phyloP scores from a whole-genome alignment of 2,888 invertebrate species.

The Polydrusus pterygomalis region DNA sequence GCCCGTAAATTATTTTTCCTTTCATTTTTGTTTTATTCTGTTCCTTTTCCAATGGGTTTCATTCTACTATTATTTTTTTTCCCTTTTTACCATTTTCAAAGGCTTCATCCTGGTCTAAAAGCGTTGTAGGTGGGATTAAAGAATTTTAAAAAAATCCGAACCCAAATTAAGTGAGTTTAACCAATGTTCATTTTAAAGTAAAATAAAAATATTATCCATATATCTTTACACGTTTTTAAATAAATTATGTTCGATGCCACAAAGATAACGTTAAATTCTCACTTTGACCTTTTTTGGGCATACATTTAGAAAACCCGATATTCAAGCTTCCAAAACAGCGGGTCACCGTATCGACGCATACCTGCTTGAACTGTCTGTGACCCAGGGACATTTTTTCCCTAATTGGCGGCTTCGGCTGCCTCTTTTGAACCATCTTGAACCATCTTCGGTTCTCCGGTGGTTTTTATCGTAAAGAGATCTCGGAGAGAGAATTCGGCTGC shows the following conservation, averaged over 20 bases:
- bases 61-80: no score
- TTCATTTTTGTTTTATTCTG: no score
- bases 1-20: no score
- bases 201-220: no score
- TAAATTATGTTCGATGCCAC: neutral
- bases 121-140: no score
- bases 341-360: conserved; percentile 47
- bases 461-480: conserved; percentile 37
- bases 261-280: conserved; percentile 7
- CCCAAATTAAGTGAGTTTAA: no score
- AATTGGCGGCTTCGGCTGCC: conserved; percentile 36
- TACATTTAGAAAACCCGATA: conserved; percentile 51
- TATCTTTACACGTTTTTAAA: neutral
- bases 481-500: conserved; percentile 46
- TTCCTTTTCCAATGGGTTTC: no score
- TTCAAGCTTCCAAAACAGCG: conserved; percentile 48
- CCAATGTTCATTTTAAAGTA: no score
- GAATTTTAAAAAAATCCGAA: no score
- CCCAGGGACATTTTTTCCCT: conserved; percentile 44
- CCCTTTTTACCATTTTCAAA: no score
- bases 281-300: conserved; percentile 47
- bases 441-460: conserved; percentile 24
- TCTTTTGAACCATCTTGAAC: conserved; percentile 21
- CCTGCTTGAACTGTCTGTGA: conserved; percentile 49
- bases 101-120: no score